phyloP scores from a whole-genome alignment of 2,113 vertebrate genomes.

The Lycaon pictus region DNA sequence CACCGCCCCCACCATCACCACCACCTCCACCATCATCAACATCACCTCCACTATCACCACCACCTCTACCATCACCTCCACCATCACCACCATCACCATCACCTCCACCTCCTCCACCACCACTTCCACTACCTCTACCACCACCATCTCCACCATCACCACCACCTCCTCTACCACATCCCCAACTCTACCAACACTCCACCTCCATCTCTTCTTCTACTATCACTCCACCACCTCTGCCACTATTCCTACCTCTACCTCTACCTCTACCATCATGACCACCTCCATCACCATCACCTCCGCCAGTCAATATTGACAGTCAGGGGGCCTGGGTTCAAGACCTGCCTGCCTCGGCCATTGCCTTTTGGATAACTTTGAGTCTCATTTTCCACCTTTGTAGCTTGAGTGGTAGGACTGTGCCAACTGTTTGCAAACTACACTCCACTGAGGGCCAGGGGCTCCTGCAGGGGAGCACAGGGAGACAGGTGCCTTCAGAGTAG shows the following conservation, averaged over 20 bases:
- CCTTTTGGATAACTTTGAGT: not conserved
- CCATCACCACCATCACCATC: no score
- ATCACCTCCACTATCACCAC: no score
- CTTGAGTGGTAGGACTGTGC: not conserved
- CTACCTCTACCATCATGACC: not conserved
- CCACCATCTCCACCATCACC: accelerated
- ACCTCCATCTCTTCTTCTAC: no score
- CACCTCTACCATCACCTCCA: not conserved
- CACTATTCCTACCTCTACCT: no score
- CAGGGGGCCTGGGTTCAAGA: not conserved
- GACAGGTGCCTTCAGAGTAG: no score
- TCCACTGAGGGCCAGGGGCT: not conserved
- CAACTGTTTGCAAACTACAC: not conserved
- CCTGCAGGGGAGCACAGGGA: not conserved
- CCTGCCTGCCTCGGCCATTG: not conserved
- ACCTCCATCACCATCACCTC: not conserved
- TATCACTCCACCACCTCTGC: not conserved
- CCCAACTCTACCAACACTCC: accelerated
- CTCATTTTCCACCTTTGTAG: not conserved
- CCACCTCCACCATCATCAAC: not conserved
- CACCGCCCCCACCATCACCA: not conserved
- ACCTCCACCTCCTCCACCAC: not conserved
- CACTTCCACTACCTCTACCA: accelerated
- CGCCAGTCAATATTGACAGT: not conserved
- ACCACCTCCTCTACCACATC: no score